Evolutionary conservation across 2,888 invertebrate genomes (phyloP).

Genomic region (Lepidocyrtinus sp.): DNA sequence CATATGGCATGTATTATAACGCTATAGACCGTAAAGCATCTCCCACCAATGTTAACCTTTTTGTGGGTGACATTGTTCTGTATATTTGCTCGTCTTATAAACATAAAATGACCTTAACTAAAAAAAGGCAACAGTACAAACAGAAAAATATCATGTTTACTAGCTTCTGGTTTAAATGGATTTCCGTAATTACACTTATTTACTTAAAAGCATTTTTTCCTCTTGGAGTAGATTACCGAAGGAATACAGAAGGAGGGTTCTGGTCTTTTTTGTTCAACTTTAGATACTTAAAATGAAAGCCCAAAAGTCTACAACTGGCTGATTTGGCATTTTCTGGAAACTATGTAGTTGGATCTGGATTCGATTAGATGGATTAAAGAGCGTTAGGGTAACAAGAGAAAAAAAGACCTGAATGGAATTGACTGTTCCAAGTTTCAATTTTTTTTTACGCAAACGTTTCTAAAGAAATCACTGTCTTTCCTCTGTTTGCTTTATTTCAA

Average conservation of each 20-base stretch:
- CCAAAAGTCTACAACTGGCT: slow-evolving; percentile 9
- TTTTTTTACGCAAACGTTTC: slow-evolving; percentile 1
- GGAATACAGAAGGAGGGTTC: neutral
- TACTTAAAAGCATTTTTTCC: slow-evolving; percentile 35
- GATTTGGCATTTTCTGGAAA: neutral
- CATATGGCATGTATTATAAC: slow-evolving; percentile 6
- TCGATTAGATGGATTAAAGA: slow-evolving; percentile 19
- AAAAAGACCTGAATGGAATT: neutral
- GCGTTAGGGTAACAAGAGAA: neutral
- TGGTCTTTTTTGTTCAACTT: neutral
- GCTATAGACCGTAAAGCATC: neutral
- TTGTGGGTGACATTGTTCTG: slow-evolving; percentile 3
- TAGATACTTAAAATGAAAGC: neutral
- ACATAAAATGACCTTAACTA: neutral
- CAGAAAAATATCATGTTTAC: neutral
- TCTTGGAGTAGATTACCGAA: neutral
- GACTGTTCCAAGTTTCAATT: neutral
- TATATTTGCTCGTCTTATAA: neutral
- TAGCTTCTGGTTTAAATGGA: slow-evolving; percentile 26
- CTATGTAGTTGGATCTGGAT: neutral
- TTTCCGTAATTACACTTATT: slow-evolving; percentile 32
- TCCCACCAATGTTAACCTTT: neutral
- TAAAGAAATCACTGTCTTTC: neutral
- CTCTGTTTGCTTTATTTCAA: neutral
- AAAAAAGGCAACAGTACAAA: slow-evolving; percentile 18